phyloP scores from a whole-genome alignment of 2,888 invertebrate species.

The Rhingia campestris region DNA sequence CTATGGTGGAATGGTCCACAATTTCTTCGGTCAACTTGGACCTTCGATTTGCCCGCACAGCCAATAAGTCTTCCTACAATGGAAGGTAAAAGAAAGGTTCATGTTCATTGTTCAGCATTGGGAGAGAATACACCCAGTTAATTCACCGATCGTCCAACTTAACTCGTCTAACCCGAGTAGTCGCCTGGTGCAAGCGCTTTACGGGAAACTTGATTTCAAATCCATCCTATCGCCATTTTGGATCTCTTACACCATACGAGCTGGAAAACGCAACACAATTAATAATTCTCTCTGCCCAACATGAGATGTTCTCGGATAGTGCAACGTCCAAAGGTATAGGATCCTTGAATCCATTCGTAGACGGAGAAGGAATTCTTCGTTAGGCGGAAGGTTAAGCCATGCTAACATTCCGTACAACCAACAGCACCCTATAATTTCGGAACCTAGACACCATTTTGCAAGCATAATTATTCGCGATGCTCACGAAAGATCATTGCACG shows the following conservation, averaged over 20 bases:
- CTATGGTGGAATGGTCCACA: constrained; percentile 18
- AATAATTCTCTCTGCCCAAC: background rate
- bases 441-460: constrained; percentile 22
- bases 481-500: constrained; percentile 20
- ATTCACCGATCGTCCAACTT: no score
- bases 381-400: constrained; percentile 46
- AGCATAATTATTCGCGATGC: constrained; percentile 23
- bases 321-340: no score
- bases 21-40: constrained; percentile 4
- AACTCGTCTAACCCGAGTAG: background rate
- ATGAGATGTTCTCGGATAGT: no score
- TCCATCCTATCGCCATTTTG: background rate
- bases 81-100: constrained; percentile 9
- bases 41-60: no score
- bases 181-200: constrained; percentile 14
- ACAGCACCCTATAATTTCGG: no score
- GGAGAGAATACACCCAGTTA: background rate
- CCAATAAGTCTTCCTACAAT: constrained; percentile 8
- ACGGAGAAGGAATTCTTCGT: constrained; percentile 15
- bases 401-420: background rate
- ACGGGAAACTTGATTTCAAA: background rate
- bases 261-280: background rate
- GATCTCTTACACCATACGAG: background rate
- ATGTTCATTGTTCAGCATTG: background rate
- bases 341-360: constrained; percentile 42